Evolutionary conservation across 2,888 invertebrate genomes (phyloP).

Genomic region (Metacarcinus magister): DNA sequence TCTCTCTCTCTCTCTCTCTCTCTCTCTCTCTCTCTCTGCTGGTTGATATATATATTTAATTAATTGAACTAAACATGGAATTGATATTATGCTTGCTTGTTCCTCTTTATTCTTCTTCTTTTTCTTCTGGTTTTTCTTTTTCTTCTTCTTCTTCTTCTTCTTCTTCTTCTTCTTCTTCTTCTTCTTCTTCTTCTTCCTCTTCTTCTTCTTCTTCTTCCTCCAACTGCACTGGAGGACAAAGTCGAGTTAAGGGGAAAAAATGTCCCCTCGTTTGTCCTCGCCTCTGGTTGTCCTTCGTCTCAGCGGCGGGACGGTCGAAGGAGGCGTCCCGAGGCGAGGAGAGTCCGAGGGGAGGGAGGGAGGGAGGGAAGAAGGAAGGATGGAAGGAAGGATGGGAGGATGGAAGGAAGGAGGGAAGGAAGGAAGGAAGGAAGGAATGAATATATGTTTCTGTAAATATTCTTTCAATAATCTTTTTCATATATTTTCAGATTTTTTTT

Average conservation of each 20-base stretch:
- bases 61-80: no score
- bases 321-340: background rate
- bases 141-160: background rate
- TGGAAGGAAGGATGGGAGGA: background rate
- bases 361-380: background rate
- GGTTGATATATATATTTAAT: no score
- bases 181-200: background rate
- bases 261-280: background rate
- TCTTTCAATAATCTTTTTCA: no score
- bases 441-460: background rate
- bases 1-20: constrained; percentile 31
- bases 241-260: background rate
- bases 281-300: background rate
- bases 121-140: background rate
- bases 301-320: background rate
- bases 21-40: constrained; percentile 37
- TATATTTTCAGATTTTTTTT: no score
- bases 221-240: background rate
- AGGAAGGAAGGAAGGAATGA: no score
- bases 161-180: background rate
- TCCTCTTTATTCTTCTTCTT: background rate
- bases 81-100: background rate
- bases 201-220: background rate
- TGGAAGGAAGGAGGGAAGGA: background rate
- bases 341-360: background rate